Evolutionary conservation across 2,797 vertebrate genomes (phyloP).

Genomic region (Cirrhinus mrigala): DNA sequence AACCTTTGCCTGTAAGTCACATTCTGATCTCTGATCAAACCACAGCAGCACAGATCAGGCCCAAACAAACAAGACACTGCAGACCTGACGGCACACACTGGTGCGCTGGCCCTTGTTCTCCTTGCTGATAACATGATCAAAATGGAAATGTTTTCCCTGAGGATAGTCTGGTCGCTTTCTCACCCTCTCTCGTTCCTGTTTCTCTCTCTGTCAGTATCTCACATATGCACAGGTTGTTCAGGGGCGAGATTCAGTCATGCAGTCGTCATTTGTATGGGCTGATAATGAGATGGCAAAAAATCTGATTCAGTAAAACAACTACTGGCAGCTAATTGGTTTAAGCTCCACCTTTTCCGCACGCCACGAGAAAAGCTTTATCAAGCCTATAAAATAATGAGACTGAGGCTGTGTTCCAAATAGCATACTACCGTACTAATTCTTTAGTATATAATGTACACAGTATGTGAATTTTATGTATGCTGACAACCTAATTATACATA

Average conservation of each 20-base stretch:
- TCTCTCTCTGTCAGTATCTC: background rate
- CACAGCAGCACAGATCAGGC: slow-evolving; percentile 19
- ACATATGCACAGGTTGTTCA: background rate
- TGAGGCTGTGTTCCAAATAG: background rate
- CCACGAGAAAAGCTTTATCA: background rate
- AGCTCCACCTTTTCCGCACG: background rate
- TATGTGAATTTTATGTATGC: background rate
- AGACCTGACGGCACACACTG: slow-evolving; percentile 30
- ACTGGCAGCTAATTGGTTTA: slow-evolving; percentile 3
- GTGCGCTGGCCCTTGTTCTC: slow-evolving; percentile 38
- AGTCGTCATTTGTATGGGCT: slow-evolving; percentile 15
- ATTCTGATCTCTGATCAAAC: slow-evolving; percentile 35
- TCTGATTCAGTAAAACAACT: slow-evolving; percentile 1
- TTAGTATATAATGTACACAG: background rate
- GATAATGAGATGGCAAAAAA: slow-evolving; percentile 21
- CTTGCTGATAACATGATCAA: slow-evolving; percentile 59
- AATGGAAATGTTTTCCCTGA: slow-evolving; percentile 59
- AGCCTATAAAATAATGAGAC: background rate
- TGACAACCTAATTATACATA: background rate
- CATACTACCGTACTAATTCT: background rate
- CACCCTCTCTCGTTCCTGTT: background rate
- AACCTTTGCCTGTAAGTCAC: slow-evolving; percentile 93
- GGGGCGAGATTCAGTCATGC: slow-evolving; percentile 12
- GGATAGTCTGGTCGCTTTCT: slow-evolving; percentile 37
- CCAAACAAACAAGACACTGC: slow-evolving; percentile 44